These are phyloP conservation scores for Dryobotodes eremita DNA, from an alignment of 2,888 invertebrate genomes.

Conservation along the genomic window DNA sequence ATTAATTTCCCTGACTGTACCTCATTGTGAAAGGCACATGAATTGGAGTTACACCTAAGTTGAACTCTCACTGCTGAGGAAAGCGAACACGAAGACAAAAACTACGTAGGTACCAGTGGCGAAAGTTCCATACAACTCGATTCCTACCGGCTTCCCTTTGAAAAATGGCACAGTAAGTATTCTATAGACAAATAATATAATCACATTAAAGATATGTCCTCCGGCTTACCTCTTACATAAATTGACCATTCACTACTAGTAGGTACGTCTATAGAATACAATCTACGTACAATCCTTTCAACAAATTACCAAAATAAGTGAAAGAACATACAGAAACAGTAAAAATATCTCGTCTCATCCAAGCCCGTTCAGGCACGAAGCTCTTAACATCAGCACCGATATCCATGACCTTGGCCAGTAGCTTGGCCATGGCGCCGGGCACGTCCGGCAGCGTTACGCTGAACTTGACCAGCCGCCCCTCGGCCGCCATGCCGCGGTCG, in stretches of 20 bases:
- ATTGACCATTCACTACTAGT: too few species aligned
- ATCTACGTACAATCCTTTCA: background rate
- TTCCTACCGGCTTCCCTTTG: too few species aligned
- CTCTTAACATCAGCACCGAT: slow-evolving; percentile 96
- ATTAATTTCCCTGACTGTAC: background rate
- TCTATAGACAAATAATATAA: too few species aligned
- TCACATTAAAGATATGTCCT: too few species aligned
- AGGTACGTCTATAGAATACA: background rate
- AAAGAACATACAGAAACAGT: slow-evolving; percentile 68
- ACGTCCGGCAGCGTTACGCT: slow-evolving; percentile 92
- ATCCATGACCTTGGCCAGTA: slow-evolving; percentile 92
- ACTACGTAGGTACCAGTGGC: background rate
- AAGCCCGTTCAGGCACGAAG: slow-evolving; percentile 97
- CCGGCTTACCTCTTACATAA: too few species aligned
- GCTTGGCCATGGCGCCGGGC: slow-evolving; percentile 95
- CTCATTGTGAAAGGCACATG: background rate
- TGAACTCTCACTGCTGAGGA: background rate
- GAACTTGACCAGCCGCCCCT: slow-evolving; percentile 92
- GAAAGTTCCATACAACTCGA: too few species aligned
- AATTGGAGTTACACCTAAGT: background rate
- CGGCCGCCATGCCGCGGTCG: slow-evolving; percentile 96
- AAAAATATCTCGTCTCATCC: slow-evolving; percentile 96
- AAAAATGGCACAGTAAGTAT: too few species aligned
- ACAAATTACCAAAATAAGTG: background rate
- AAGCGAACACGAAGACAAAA: background rate